Evolutionary conservation across 1,140 invertebrate genomes (phyloP).

Genomic region (Sycophila sp.): DNA sequence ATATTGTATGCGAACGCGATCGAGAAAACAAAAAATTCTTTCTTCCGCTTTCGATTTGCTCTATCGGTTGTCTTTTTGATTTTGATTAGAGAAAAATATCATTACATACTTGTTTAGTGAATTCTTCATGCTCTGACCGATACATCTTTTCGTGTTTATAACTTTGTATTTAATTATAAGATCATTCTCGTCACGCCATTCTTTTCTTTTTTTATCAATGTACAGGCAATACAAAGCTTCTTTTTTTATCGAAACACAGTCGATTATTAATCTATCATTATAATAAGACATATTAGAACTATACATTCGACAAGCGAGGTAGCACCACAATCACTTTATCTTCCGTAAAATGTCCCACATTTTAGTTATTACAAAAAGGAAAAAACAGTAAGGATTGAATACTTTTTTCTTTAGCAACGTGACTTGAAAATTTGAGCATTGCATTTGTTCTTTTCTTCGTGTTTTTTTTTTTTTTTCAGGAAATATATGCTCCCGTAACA

Average conservation of each 20-base stretch:
- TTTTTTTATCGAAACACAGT: not conserved
- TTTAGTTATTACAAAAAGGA: conserved; percentile 24
- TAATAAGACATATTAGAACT: conserved; percentile 11
- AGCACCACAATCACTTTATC: conserved; percentile 32
- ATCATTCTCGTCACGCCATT: too few relatives aligned
- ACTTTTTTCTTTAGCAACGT: conserved; percentile 16
- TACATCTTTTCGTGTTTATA: not conserved
- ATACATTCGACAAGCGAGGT: conserved; percentile 12
- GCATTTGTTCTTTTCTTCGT: conserved; percentile 3
- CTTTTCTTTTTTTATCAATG: not conserved
- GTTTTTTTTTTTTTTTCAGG: conserved; percentile 15
- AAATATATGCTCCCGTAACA: not conserved
- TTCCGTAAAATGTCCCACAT: conserved; percentile 13
- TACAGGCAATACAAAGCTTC: not conserved
- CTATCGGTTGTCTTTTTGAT: too few relatives aligned
- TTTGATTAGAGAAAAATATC: not conserved
- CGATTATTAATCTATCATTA: not conserved
- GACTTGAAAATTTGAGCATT: conserved; percentile 22
- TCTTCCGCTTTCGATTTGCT: not conserved
- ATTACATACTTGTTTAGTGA: conserved; percentile 3
- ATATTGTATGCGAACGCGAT: too few relatives aligned
- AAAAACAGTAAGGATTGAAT: conserved; percentile 23
- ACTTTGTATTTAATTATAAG: not conserved
- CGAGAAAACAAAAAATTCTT: not conserved
- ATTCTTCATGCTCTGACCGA: too few relatives aligned